Evolutionary conservation across 2,797 vertebrate genomes (phyloP).

Genomic region (Coilia nasus): DNA sequence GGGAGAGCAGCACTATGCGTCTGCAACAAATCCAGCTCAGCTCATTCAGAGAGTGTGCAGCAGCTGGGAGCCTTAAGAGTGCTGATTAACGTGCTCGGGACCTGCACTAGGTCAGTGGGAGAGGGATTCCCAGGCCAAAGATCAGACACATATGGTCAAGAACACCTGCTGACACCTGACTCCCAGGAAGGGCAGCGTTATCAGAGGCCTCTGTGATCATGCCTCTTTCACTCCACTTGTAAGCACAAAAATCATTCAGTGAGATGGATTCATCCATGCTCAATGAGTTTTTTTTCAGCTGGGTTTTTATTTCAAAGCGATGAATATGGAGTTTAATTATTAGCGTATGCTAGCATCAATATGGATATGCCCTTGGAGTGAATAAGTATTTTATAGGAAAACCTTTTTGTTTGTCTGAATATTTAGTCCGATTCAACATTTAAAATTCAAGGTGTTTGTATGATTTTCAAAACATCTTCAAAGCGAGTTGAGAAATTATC

Average conservation of each 20-base stretch:
- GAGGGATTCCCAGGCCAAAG: slow-evolving; percentile 12
- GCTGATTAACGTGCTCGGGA: background rate
- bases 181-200: background rate
- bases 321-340: background rate
- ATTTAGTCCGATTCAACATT: background rate
- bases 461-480: background rate
- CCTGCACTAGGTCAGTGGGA: background rate
- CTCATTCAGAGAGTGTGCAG: background rate
- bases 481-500: background rate
- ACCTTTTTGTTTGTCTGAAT: slow-evolving; percentile 11
- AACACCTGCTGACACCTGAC: background rate
- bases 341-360: background rate
- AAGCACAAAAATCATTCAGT: background rate
- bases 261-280: background rate
- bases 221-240: background rate
- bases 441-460: slow-evolving; percentile 9
- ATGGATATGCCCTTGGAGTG: background rate
- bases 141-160: slow-evolving; percentile 20
- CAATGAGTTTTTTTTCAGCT: background rate
- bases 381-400: background rate
- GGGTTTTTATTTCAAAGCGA: background rate
- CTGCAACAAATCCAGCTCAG: background rate
- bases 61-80: background rate
- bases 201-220: background rate
- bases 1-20: background rate